These are phyloP conservation scores for Octodonta nipae DNA, from an alignment of 2,888 invertebrate species.

Conservation along the genomic window DNA sequence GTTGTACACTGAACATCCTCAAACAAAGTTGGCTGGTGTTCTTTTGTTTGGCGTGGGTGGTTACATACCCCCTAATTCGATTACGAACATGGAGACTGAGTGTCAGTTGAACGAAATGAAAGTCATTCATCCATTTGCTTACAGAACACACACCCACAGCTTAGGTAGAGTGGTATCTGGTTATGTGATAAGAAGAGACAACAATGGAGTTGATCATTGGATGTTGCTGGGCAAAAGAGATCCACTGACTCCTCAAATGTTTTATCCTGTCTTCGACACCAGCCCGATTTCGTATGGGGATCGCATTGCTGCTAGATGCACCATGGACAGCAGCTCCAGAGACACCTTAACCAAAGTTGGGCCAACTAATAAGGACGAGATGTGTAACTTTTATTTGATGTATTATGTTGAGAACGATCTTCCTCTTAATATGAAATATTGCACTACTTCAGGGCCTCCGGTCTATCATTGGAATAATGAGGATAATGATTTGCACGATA, in stretches of 20 bases:
- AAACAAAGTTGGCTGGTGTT: slow-evolving; percentile 82
- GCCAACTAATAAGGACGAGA: slow-evolving; percentile 71
- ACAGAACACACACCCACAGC: slow-evolving; percentile 85
- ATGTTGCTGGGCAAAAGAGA: slow-evolving; percentile 70
- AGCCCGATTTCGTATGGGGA: slow-evolving; percentile 57
- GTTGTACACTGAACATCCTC: slow-evolving; percentile 58
- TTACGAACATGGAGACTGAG: slow-evolving; percentile 82
- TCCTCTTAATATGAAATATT: slow-evolving; percentile 66
- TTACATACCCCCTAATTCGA: slow-evolving; percentile 50
- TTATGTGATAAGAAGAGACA: slow-evolving; percentile 52
- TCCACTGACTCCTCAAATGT: slow-evolving; percentile 87
- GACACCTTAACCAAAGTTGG: slow-evolving; percentile 22
- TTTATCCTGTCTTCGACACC: slow-evolving; percentile 62
- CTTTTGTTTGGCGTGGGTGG: slow-evolving; percentile 81
- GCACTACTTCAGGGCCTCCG: slow-evolving; percentile 75
- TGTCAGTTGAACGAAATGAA: slow-evolving; percentile 71
- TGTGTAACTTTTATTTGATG: slow-evolving; percentile 94
- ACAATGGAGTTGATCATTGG: slow-evolving; percentile 55
- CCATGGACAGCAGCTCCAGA: slow-evolving; percentile 47
- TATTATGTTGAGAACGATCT: slow-evolving; percentile 71
- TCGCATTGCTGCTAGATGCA: slow-evolving; percentile 78
- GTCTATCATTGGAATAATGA: slow-evolving; percentile 62
- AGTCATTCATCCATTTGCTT: slow-evolving; percentile 86
- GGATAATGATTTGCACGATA: slow-evolving; percentile 52
- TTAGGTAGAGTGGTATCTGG: slow-evolving; percentile 67